Conservation (phyloP, 2,113 vertebrate genomes). For the Rhynchomys soricoides region DNA sequence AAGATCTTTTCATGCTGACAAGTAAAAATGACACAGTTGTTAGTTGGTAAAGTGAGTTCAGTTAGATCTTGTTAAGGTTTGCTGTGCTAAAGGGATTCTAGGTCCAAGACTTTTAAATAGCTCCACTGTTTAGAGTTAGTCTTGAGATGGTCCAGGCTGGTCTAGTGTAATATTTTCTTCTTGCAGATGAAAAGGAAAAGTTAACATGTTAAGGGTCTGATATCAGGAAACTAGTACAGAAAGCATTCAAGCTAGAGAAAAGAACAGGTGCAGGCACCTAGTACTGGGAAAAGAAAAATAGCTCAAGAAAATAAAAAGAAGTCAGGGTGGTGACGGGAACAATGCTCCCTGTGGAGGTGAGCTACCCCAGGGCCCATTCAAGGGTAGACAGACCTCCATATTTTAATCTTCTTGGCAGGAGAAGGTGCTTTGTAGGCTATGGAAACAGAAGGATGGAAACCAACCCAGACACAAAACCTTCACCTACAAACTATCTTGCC, state of each 20-base stretch:
- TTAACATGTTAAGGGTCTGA: neutral
- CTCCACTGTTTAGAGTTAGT: neutral
- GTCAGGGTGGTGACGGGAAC: rapidly evolving
- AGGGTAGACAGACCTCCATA: neutral
- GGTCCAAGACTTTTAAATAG: neutral
- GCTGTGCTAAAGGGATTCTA: neutral
- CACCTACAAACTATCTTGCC: neutral
- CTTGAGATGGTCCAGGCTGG: neutral
- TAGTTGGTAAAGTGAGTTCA: neutral
- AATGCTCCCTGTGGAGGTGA: rapidly evolving
- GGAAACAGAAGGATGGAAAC: neutral
- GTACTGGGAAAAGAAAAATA: rapidly evolving
- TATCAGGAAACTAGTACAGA: neutral
- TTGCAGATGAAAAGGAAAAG: neutral
- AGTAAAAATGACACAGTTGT: neutral
- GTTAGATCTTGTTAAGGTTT: neutral
- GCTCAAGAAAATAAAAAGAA: neutral
- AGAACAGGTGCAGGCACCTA: neutral
- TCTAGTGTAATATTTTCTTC: neutral
- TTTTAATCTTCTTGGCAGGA: neutral
- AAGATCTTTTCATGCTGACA: neutral
- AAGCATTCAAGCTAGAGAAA: neutral
- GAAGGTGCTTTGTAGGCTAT: neutral
- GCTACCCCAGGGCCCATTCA: rapidly evolving
- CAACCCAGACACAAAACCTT: neutral